Percentiles rank a stretch among this genome's conserved stretches.
These are phyloP conservation scores for Phataginus tetradactyla DNA, from an alignment of 2,797 vertebrate species.

Conservation along the genomic window DNA sequence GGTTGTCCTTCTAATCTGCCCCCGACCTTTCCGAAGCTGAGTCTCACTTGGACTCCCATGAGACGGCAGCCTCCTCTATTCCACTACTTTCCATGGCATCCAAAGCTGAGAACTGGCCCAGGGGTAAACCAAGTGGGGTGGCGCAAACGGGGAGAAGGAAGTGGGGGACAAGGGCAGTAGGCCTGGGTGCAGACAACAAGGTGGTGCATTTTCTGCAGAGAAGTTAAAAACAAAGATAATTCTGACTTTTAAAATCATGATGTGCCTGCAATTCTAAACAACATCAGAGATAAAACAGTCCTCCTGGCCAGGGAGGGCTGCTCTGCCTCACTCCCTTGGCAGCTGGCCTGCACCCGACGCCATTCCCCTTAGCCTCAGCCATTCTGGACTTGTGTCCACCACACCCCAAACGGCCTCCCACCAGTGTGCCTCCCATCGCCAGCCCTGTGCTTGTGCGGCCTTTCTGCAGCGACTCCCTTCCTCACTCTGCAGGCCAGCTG, in stretches of 20 bases:
- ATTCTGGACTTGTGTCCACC: accelerated
- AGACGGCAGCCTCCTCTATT: not conserved
- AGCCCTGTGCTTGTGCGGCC: not conserved
- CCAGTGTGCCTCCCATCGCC: accelerated
- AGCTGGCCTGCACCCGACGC: not conserved
- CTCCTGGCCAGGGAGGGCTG: not conserved
- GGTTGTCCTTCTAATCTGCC: not conserved
- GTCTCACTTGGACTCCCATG: too few relatives aligned
- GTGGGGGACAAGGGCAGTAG: not conserved
- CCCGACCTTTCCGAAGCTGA: not conserved
- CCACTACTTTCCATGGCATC: not conserved
- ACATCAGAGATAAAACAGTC: not conserved
- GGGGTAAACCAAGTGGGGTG: not conserved
- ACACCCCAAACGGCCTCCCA: not conserved
- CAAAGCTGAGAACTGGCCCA: not conserved
- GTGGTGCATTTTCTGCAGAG: not conserved
- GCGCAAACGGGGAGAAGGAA: too few relatives aligned
- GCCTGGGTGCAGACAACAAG: not conserved
- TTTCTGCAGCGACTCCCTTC: not conserved
- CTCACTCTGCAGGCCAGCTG: too few relatives aligned
- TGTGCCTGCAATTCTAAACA: not conserved
- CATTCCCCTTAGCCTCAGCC: not conserved
- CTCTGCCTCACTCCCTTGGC: not conserved
- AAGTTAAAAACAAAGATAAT: not conserved
- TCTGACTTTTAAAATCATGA: not conserved